Percentiles rank a stretch among this genome's conserved stretches.
phyloP scores from a whole-genome alignment of 2,888 invertebrate species.

The Meghimatium bilineatum region DNA sequence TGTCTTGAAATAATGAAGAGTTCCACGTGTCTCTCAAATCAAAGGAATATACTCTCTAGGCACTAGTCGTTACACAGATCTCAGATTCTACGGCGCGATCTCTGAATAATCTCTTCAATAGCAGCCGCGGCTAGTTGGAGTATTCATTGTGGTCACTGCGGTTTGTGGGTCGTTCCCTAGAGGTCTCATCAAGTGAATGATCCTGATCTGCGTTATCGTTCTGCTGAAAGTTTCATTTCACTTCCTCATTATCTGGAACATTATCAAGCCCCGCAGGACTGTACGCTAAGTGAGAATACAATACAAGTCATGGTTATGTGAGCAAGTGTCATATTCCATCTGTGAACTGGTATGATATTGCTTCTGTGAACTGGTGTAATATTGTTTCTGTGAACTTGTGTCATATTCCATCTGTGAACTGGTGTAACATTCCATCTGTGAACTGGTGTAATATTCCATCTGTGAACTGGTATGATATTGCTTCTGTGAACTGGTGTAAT shows the following conservation, averaged over 20 bases:
- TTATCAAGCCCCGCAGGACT: not conserved
- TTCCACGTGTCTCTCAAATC: not conserved
- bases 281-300: not conserved
- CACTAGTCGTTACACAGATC: not conserved
- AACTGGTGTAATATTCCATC: too few relatives aligned
- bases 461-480: too few relatives aligned
- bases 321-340: not conserved
- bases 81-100: not conserved
- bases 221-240: not conserved
- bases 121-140: not conserved
- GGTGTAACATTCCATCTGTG: too few relatives aligned
- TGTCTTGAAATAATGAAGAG: not conserved
- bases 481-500: too few relatives aligned
- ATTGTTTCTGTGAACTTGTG: too few relatives aligned
- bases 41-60: not conserved
- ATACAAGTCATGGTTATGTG: not conserved
- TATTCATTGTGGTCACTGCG: not conserved
- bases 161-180: not conserved
- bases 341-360: too few relatives aligned
- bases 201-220: not conserved
- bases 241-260: conserved; percentile 1
- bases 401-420: too few relatives aligned
- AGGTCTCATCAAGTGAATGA: conserved; percentile 11
- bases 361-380: too few relatives aligned
- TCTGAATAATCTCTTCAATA: not conserved